Evolutionary conservation across 2,113 vertebrate species (phyloP).

Genomic region (Rhagologus leucostigma): DNA sequence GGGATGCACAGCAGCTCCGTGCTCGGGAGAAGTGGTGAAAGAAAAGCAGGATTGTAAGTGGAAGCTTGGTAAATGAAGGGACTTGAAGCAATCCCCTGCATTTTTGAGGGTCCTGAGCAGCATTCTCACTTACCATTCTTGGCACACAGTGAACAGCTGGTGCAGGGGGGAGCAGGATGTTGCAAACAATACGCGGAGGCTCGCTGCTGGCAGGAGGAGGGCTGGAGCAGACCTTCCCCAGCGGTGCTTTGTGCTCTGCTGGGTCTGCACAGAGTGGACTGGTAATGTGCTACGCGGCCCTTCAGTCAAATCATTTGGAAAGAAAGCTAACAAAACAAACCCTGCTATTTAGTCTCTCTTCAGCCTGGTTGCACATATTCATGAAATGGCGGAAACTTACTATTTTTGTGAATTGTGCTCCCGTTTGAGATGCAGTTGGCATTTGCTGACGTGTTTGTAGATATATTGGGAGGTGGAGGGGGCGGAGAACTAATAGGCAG

Average conservation of each 20-base stretch:
- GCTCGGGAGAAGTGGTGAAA: fast-evolving
- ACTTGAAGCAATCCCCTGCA: neutral
- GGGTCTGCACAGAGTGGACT: neutral
- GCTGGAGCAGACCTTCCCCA: neutral
- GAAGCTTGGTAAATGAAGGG: neutral
- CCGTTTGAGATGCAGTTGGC: slow-evolving; percentile 43
- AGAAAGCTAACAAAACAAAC: slow-evolving; percentile 2
- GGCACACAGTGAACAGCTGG: neutral
- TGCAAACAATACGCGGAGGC: neutral
- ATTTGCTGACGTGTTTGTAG: slow-evolving; percentile 45
- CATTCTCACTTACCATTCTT: neutral
- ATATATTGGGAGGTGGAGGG: slow-evolving; percentile 21
- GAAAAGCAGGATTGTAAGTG: neutral
- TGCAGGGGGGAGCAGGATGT: neutral
- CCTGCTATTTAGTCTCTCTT: slow-evolving; percentile 4
- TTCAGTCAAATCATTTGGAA: neutral
- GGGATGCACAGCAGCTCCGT: neutral
- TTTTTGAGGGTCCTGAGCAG: neutral
- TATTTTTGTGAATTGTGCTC: slow-evolving; percentile 36
- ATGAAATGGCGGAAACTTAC: slow-evolving; percentile 37
- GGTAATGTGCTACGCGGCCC: neutral
- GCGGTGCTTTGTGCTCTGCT: neutral
- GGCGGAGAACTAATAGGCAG: slow-evolving; percentile 8
- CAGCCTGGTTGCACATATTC: neutral
- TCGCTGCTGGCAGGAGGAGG: neutral